Percentiles rank a stretch among this genome's conserved stretches.
Evolutionary conservation across 2,888 invertebrate species (phyloP).

Genomic region (Acrocera orbiculus): DNA sequence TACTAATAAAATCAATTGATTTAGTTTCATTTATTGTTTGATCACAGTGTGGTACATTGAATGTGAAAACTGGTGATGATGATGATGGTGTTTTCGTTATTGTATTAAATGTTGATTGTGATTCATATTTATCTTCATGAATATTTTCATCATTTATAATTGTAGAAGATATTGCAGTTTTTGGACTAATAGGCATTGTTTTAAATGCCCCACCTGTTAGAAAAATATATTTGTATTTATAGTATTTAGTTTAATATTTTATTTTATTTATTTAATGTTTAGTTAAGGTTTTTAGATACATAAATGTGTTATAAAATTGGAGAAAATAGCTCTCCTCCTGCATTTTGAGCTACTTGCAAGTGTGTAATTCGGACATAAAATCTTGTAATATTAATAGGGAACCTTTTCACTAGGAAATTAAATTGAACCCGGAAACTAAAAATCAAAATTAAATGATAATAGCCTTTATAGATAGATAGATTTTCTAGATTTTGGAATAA

Average conservation of each 20-base stretch:
- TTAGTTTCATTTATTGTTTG: too few species aligned
- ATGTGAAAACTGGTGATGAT: conserved; percentile 22
- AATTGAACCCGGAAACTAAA: too few species aligned
- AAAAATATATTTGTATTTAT: conserved; percentile 1
- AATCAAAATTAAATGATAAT: too few species aligned
- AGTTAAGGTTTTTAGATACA: too few species aligned
- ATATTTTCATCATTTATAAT: conserved; percentile 10
- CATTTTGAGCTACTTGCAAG: too few species aligned
- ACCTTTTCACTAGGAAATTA: too few species aligned
- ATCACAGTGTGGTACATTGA: conserved; percentile 30
- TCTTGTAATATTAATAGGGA: too few species aligned
- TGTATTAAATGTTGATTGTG: conserved; percentile 1
- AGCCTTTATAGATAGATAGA: too few species aligned
- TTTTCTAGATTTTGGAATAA: conserved; percentile 10
- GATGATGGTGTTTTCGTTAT: conserved; percentile 4
- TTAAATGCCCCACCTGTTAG: conserved; percentile 68
- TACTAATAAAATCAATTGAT: too few species aligned
- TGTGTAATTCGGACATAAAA: too few species aligned
- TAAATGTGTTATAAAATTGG: too few species aligned
- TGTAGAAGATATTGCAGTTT: conserved; percentile 26
- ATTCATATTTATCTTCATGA: conserved; percentile 8
- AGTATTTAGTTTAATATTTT: background rate
- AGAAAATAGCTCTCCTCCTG: too few species aligned
- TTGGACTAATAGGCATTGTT: conserved; percentile 50
- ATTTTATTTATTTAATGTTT: background rate